Evolutionary conservation across 2,113 vertebrate species (phyloP).

Genomic region (Polyodon spathula): DNA sequence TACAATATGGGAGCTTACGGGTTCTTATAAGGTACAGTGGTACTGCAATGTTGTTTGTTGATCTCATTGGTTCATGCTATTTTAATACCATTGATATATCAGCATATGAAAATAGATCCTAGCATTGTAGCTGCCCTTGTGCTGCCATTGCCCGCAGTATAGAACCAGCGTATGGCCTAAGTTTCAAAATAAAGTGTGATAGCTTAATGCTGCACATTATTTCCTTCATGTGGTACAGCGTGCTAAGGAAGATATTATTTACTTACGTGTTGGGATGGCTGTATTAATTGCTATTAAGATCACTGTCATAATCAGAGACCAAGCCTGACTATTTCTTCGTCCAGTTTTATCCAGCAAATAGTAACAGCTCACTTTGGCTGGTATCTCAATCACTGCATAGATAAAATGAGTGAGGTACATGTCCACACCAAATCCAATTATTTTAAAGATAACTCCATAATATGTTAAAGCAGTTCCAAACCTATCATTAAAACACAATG

Average conservation of each 20-base stretch:
- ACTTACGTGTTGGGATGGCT: conserved; percentile 47
- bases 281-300: conserved; percentile 48
- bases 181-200: not conserved
- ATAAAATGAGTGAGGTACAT: conserved; percentile 71
- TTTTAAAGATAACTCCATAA: conserved; percentile 67
- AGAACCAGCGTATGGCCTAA: no score
- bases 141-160: no score
- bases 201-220: not conserved
- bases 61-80: no score
- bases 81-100: no score
- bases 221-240: not conserved
- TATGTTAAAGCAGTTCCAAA: conserved; percentile 75
- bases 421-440: conserved; percentile 63
- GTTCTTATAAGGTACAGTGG: no score
- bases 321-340: conserved; percentile 54
- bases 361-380: conserved; percentile 63
- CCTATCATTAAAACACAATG: conserved; percentile 42
- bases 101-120: no score
- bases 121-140: no score
- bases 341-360: conserved; percentile 51
- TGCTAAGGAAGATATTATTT: conserved; percentile 4
- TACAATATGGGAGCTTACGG: no score
- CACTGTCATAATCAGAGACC: conserved; percentile 52
- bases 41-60: no score
- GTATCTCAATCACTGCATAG: conserved; percentile 60